Conservation (phyloP, 2,797 vertebrate genomes). For the Darevskia nairensis region DNA sequence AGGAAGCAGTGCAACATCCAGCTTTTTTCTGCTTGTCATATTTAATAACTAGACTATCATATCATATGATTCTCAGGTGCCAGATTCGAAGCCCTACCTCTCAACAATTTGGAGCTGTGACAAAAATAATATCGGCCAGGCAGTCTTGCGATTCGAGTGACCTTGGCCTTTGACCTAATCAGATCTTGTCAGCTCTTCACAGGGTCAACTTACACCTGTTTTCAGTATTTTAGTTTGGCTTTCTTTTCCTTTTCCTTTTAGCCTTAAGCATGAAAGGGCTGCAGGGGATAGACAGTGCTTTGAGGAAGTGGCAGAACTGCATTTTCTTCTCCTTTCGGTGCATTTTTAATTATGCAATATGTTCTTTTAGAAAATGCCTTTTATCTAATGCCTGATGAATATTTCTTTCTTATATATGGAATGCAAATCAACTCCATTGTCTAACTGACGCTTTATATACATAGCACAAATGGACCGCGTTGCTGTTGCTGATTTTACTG, state of each 20-base stretch:
- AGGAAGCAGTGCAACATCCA: slow-evolving; percentile 67
- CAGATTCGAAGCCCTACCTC: slow-evolving; percentile 72
- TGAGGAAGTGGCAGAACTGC: slow-evolving; percentile 31
- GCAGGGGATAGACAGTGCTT: slow-evolving; percentile 39
- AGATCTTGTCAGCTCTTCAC: slow-evolving; percentile 74
- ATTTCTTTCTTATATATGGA: neutral
- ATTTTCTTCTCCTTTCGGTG: slow-evolving; percentile 21
- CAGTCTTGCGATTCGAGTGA: slow-evolving; percentile 73
- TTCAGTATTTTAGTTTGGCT: slow-evolving; percentile 62
- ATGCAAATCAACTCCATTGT: slow-evolving; percentile 20
- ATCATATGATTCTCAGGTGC: slow-evolving; percentile 79
- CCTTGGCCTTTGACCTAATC: slow-evolving; percentile 79
- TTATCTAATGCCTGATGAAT: slow-evolving; percentile 29
- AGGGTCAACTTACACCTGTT: slow-evolving; percentile 77
- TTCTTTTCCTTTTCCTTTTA: slow-evolving; percentile 48
- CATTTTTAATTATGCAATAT: slow-evolving; percentile 31
- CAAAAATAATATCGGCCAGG: slow-evolving; percentile 79
- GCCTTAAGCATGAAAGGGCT: slow-evolving; percentile 67
- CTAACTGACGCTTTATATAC: slow-evolving; percentile 14
- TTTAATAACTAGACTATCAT: slow-evolving; percentile 78
- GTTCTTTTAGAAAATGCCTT: slow-evolving; percentile 47
- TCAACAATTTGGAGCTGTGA: slow-evolving; percentile 77
- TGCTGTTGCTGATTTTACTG: slow-evolving; percentile 10
- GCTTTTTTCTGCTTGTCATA: slow-evolving; percentile 76
- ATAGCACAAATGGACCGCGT: neutral